A percentile compares a stretch with the other conserved stretches of the same genome.
Evolutionary conservation across 2,888 invertebrate genomes (phyloP).

Genomic region (Nebria salina): DNA sequence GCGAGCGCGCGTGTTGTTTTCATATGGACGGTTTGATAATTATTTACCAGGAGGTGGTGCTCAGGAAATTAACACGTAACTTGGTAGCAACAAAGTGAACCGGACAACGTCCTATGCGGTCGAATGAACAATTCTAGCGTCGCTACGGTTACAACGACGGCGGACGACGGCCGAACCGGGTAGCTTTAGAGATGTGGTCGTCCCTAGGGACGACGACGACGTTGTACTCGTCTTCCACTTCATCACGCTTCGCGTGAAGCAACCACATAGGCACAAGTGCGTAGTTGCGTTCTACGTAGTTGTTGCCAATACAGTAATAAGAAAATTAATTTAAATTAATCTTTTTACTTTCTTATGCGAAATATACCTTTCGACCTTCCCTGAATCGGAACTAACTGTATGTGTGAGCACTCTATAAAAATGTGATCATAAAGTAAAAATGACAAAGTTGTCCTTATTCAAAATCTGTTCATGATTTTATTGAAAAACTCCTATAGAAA

Average conservation of each 20-base stretch:
- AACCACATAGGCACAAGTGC: constrained; percentile 2
- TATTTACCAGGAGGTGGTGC: constrained; percentile 30
- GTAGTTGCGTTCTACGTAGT: neutral
- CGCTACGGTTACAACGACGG: neutral
- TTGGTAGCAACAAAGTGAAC: constrained; percentile 29
- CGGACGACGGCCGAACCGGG: neutral
- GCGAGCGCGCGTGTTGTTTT: neutral
- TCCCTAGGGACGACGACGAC: constrained; percentile 6
- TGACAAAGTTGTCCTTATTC: neutral
- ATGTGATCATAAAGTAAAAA: neutral
- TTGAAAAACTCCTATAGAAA: neutral
- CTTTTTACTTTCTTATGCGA: too few relatives aligned
- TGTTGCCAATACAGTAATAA: neutral
- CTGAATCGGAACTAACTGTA: too few relatives aligned
- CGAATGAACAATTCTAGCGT: constrained; percentile 15
- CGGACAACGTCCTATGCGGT: constrained; percentile 23
- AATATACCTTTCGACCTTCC: too few relatives aligned
- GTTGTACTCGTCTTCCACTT: constrained; percentile 18
- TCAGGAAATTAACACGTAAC: constrained; percentile 36
- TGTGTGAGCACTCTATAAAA: neutral
- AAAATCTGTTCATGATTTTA: neutral
- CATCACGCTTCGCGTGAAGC: constrained; percentile 13
- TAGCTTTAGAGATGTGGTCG: constrained; percentile 18
- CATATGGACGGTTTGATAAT: constrained; percentile 23
- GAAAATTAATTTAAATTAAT: too few relatives aligned